Evolutionary conservation across 2,888 invertebrate genomes (phyloP).

Genomic region (Dynastes maya): DNA sequence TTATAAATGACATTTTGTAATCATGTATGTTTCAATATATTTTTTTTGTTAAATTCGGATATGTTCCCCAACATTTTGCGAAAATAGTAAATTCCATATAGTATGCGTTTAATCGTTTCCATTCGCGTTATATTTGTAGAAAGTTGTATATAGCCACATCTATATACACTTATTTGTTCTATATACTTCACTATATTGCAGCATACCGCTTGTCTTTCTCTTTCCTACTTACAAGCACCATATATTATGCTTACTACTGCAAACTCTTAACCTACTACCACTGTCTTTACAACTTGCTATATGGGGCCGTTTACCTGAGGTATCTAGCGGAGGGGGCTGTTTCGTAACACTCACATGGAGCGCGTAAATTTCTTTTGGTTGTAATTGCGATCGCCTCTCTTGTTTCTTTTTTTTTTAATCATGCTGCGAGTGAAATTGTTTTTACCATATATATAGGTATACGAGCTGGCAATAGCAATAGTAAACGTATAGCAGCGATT

Average conservation of each 20-base stretch:
- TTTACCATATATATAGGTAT: neutral
- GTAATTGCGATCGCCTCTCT: conserved; percentile 44
- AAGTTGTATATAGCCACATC: conserved; percentile 30
- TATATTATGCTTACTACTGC: neutral
- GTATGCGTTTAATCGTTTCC: too few relatives aligned
- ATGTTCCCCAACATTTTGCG: too few relatives aligned
- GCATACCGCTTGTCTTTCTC: conserved; percentile 15
- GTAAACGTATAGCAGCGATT: too few relatives aligned
- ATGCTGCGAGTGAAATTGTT: conserved; percentile 48
- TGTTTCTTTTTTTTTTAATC: conserved; percentile 42
- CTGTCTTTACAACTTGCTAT: conserved; percentile 8
- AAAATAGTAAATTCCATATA: too few relatives aligned
- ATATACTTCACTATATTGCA: conserved; percentile 28
- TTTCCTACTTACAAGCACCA: conserved; percentile 4
- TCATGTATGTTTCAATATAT: too few relatives aligned
- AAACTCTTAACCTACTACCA: neutral
- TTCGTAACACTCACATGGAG: conserved; percentile 24
- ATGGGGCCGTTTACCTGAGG: conserved; percentile 30
- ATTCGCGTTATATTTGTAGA: conserved; percentile 11
- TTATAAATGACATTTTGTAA: too few relatives aligned
- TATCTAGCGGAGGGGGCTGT: conserved; percentile 35
- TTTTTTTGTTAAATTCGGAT: too few relatives aligned
- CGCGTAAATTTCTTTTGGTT: conserved; percentile 50
- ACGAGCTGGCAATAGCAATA: conserved; percentile 6
- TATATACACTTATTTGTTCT: conserved; percentile 24